Conservation (phyloP, 2,888 invertebrate species). For the Hirtodrosophila trivittata region DNA sequence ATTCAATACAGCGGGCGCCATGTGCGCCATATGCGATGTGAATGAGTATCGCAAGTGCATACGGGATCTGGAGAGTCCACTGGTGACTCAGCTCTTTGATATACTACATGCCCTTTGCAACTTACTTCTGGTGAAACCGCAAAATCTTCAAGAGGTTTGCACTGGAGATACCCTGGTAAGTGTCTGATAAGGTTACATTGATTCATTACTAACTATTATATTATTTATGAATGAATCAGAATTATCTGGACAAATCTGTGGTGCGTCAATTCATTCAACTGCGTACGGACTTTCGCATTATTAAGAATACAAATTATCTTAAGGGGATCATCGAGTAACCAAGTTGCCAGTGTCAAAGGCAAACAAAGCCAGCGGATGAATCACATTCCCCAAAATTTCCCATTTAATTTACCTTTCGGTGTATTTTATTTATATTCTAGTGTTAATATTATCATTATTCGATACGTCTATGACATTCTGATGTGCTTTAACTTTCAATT, state of each 20-base stretch:
- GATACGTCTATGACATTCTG: constrained; percentile 19
- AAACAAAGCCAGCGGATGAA: constrained; percentile 34
- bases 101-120: constrained; percentile 98
- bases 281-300: constrained; percentile 95
- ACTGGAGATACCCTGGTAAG: constrained; percentile 96
- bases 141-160: constrained; percentile 97
- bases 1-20: constrained; percentile 97
- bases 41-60: constrained; percentile 97
- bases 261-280: constrained; percentile 97
- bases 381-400: constrained; percentile 60
- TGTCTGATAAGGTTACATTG: constrained; percentile 47
- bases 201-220: constrained; percentile 1
- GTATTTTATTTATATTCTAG: constrained; percentile 43
- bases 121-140: constrained; percentile 96
- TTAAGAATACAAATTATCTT: constrained; percentile 88
- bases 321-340: constrained; percentile 85
- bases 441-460: constrained; percentile 43
- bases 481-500: constrained; percentile 59
- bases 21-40: constrained; percentile 99
- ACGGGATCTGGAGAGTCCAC: constrained; percentile 88
- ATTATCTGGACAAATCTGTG: constrained; percentile 94
- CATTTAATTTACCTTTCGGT: constrained; percentile 32
- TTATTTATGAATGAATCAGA: constrained; percentile 85
- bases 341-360: background rate
- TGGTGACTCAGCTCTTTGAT: constrained; percentile 96